Percentiles rank a stretch among this genome's conserved stretches.
Evolutionary conservation across 2,797 vertebrate species (phyloP).

Genomic region (Erpetoichthys calabaricus): DNA sequence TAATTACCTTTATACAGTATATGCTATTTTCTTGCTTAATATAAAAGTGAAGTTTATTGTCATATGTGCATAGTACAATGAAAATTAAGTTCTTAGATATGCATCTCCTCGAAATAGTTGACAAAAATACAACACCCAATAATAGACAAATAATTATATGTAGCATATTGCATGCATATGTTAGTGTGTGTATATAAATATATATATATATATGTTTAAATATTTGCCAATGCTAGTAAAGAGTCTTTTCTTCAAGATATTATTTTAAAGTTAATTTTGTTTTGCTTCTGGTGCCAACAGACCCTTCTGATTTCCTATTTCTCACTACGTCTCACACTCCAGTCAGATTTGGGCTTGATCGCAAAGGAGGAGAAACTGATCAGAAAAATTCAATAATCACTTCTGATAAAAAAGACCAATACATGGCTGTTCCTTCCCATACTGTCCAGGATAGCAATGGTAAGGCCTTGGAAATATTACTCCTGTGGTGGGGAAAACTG

Average conservation of each 20-base stretch:
- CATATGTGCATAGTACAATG: too few relatives aligned
- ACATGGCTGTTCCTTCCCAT: conserved; percentile 86
- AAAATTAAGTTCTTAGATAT: too few relatives aligned
- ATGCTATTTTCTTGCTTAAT: too few relatives aligned
- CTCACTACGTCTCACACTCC: conserved; percentile 69
- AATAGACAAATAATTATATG: too few relatives aligned
- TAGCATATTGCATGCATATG: too few relatives aligned
- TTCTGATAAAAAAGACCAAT: conserved; percentile 83
- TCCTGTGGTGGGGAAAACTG: conserved; percentile 49
- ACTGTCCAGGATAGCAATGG: conserved; percentile 90
- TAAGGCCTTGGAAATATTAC: conserved; percentile 89
- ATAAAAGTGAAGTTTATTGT: too few relatives aligned
- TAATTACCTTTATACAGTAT: too few relatives aligned
- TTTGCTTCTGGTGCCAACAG: conserved; percentile 77
- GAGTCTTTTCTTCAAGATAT: background rate
- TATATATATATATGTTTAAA: conserved; percentile 10
- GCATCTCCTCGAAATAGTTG: too few relatives aligned
- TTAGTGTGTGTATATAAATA: conserved; percentile 2
- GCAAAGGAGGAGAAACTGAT: conserved; percentile 75
- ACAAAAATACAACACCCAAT: too few relatives aligned
- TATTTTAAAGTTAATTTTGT: conserved; percentile 37
- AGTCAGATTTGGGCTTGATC: conserved; percentile 61
- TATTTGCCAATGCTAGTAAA: background rate
- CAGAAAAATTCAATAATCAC: conserved; percentile 71
- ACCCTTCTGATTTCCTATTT: conserved; percentile 73